Base-by-base conservation (phyloP, 2,797 vertebrate genomes). In the Argya squamiceps region DNA sequence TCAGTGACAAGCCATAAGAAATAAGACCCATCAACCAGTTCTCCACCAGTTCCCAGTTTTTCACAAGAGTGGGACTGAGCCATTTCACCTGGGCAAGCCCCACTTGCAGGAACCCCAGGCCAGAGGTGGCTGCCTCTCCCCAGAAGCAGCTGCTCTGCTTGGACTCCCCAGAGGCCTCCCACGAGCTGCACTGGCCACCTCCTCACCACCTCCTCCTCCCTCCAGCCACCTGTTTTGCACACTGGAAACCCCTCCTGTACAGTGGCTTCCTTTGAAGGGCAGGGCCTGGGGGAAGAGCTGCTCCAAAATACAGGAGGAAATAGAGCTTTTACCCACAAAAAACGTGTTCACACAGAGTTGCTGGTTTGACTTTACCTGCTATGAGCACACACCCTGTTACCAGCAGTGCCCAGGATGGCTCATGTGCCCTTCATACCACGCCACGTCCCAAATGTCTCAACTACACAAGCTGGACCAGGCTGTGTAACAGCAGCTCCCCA, bases 211-310 rank as follows among this genome's bases (percentile, higher is more conserved):
- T 32, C 74, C 43, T 89, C 56, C 44, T 65, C 71, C 64, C 73
- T 68, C 79, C 91, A 80, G 34, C 32, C 46, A 75, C 34, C 60
- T 30, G 41, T 16, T 96, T 91, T 91, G 78, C 91, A 95, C 91
- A 62, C 0, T 68, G 91, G 76, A 96, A 96, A 96, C 36, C 36
- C 79, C 91, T 89, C 39, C 30, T 7, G 10, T 36, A 59, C 7
- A 41, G 79, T 4, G 8, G 39, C 27, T 92, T 91, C 76, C 79
- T 69, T 64, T 84, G 68, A 58, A 8, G 62, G 76, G 41, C 36
- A 63, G 12, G 34, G 46, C 53, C 30, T 10, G 2, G 47, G 20
- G 44, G 17, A 87, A 62, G 19, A 70, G 34, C 21, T 44, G 68
- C 29, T 62, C 46, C 49, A 24, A 93, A 85, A 64, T 3, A 52